Base-by-base conservation (phyloP, 2,797 vertebrate genomes). In the Hephaestus fuliginosus region DNA sequence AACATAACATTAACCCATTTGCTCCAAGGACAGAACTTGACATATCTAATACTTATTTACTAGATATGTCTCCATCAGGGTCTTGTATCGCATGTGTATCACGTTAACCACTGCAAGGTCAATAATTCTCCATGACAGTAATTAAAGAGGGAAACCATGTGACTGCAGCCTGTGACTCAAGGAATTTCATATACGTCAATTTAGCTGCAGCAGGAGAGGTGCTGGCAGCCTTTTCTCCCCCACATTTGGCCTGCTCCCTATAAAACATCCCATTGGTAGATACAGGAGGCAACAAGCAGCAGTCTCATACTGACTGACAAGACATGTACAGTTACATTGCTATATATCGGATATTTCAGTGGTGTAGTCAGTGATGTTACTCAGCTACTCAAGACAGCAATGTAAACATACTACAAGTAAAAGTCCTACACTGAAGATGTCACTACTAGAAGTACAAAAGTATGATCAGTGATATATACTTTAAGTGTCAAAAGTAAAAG, bases 131-230 rank as follows among this genome's bases (percentile, higher is more conserved):
- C 20, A n/a, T 84, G 79, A 70, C 36, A 39, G 66, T 55, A 67
- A 76, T 55, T 53, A 22, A 22, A 83, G 57, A 57, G 6, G 10
- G 30, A 61, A 71, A 79, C 67, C 92, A 87, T 69, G 77, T 93
- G 93, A 92, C 83, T 12, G 67, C 64, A 84, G 55, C 89, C 3
- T 82, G 86, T 92, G 91, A 92, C 86, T 77, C 0, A 0, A 86
- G 81, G 86, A 88, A 90, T 90, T 65, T 80, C 75, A 87, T 65
- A 74, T 64, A 91, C 83, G 76, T 44, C n/a, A 5, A n/a, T 65
- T 64, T n/a, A 72, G 46, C 28, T 28, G 65, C 41, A 62, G 67
- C 18, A 17, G 58, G 13, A 63, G 61, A 67, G 10, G 1, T 3
- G 67, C 41, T 46, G 53, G 7, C 11, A 2, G 46, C 15, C 44